Conservation (phyloP, 2,797 vertebrate species). For the Rhabdophis nuchalis region DNA sequence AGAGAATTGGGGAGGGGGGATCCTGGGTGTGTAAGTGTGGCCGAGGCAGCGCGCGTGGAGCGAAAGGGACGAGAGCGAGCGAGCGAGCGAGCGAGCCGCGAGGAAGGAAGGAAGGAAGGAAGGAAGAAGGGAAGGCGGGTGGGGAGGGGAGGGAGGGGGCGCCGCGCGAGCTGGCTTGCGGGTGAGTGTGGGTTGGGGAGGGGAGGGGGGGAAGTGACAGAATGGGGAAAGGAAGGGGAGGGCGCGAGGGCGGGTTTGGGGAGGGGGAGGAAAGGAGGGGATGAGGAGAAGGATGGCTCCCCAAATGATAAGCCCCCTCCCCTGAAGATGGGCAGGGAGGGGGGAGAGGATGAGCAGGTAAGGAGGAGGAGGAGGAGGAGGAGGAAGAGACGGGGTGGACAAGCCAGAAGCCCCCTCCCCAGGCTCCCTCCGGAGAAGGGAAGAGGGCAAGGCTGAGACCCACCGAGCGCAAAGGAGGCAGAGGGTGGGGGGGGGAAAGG, state of each 20-base stretch:
- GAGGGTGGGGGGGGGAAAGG: background rate
- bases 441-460: too few species aligned
- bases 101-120: too few species aligned
- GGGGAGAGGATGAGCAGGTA: background rate
- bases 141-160: too few species aligned
- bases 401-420: background rate
- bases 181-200: background rate
- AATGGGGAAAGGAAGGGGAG: background rate
- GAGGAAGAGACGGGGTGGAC: too few species aligned
- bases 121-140: background rate
- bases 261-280: too few species aligned
- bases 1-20: background rate
- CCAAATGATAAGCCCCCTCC: background rate
- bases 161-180: background rate
- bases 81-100: too few species aligned
- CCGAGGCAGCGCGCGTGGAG: conserved; percentile 2
- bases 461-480: too few species aligned
- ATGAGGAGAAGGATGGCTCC: too few species aligned
- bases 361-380: background rate
- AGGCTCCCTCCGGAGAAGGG: background rate
- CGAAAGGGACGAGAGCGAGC: background rate
- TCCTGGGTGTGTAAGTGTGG: background rate
- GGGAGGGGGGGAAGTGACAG: conserved; percentile 3
- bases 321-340: background rate
- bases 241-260: background rate